Conservation (phyloP, 2,888 invertebrate genomes). For the Brachycybe producta region DNA sequence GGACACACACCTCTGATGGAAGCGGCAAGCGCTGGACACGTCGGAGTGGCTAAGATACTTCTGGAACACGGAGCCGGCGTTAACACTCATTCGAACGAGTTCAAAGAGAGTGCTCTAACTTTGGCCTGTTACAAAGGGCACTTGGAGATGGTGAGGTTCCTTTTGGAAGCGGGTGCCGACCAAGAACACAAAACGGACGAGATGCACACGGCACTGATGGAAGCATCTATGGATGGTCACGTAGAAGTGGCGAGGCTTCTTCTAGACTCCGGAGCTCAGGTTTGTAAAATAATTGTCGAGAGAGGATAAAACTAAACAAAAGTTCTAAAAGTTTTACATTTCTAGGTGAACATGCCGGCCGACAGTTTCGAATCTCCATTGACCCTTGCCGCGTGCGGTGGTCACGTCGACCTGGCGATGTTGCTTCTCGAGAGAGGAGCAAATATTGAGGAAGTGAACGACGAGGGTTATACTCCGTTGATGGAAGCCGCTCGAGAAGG, state of each 20-base stretch:
- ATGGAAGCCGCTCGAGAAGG: conserved; percentile 99
- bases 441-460: conserved; percentile 97
- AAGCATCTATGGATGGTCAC: conserved; percentile 99
- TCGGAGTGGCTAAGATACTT: conserved; percentile 79
- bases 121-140: conserved; percentile 92
- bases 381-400: conserved; percentile 95
- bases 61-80: conserved; percentile 90
- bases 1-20: conserved; percentile 99
- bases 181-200: conserved; percentile 96
- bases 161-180: conserved; percentile 90
- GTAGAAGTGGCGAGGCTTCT: conserved; percentile 91
- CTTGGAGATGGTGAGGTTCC: conserved; percentile 90
- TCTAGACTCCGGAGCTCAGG: conserved; percentile 91
- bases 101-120: conserved; percentile 95
- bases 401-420: conserved; percentile 93
- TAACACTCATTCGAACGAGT: conserved; percentile 97
- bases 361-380: conserved; percentile 98
- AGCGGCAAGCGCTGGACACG: conserved; percentile 90
- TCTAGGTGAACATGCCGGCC: conserved; percentile 88
- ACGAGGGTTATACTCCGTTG: conserved; percentile 96
- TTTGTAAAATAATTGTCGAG: conserved; percentile 28
- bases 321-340: conserved; percentile 11
- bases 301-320: conserved; percentile 6
- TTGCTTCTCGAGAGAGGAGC: conserved; percentile 91
- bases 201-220: conserved; percentile 99